phyloP scores from a whole-genome alignment of 2,888 invertebrate species.

The Thyatira batis region DNA sequence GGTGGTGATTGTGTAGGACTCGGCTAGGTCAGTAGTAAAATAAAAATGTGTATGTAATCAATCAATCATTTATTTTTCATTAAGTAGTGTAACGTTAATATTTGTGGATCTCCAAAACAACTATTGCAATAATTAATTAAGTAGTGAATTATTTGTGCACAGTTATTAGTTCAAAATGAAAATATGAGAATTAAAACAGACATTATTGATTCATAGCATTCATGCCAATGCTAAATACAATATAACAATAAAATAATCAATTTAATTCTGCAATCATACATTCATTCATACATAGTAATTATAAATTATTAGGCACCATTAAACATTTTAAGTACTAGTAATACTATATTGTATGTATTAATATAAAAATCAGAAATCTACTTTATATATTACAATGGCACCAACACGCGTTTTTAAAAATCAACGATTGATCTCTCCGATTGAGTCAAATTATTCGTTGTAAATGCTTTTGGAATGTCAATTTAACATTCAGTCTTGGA shows the following conservation, averaged over 20 bases:
- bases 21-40: too few relatives aligned
- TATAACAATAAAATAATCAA: background rate
- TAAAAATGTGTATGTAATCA: constrained; percentile 2
- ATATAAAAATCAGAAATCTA: constrained; percentile 4
- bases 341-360: constrained; percentile 46
- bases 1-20: too few relatives aligned
- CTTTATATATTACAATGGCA: constrained; percentile 40
- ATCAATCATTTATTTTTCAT: constrained; percentile 8
- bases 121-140: background rate
- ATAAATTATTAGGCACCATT: constrained; percentile 31
- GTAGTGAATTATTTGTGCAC: background rate
- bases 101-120: background rate
- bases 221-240: background rate
- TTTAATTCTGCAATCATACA: constrained; percentile 6
- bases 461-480: constrained; percentile 62
- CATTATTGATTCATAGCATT: background rate
- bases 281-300: background rate
- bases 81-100: background rate
- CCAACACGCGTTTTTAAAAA: constrained; percentile 26
- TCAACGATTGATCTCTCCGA: background rate
- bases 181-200: background rate
- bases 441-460: background rate
- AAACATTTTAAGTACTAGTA: constrained; percentile 55
- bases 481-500: constrained; percentile 44
- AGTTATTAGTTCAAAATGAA: background rate